Percentiles rank a stretch among this genome's conserved stretches.
Evolutionary conservation across 1,140 invertebrate genomes (phyloP).

Genomic region (Brachionus sp.): DNA sequence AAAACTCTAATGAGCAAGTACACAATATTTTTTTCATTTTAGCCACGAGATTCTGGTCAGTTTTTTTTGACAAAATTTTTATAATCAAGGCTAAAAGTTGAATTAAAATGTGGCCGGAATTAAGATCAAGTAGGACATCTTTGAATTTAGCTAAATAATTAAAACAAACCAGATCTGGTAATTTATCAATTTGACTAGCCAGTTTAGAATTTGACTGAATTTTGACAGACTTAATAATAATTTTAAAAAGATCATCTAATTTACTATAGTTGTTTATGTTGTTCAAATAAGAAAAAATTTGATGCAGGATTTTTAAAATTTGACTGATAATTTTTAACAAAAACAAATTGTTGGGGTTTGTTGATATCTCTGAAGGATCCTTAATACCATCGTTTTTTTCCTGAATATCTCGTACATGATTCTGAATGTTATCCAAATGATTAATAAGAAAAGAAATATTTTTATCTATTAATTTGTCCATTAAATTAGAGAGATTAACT

Average conservation of each 20-base stretch:
- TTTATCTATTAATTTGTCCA: neutral
- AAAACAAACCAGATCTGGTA: neutral
- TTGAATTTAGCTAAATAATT: constrained; percentile 32
- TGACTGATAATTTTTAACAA: neutral
- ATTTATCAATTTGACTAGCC: constrained; percentile 13
- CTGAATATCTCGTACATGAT: neutral
- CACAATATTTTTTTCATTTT: constrained; percentile 33
- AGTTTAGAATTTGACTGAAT: constrained; percentile 17
- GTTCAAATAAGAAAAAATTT: neutral
- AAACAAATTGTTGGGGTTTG: neutral
- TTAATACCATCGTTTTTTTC: constrained; percentile 35
- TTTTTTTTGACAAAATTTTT: constrained; percentile 32
- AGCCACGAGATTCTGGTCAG: neutral
- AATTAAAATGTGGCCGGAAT: neutral
- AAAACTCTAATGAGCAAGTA: constrained; percentile 12
- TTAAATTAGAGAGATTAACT: neutral
- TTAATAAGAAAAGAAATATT: neutral
- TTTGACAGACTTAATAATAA: constrained; percentile 18
- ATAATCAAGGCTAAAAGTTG: constrained; percentile 1
- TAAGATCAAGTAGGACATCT: constrained; percentile 17
- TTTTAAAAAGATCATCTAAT: neutral
- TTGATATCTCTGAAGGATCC: constrained; percentile 19
- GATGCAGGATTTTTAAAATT: neutral
- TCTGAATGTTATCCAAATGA: constrained; percentile 17
- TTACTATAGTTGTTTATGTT: neutral